phyloP scores from a whole-genome alignment of 1,140 invertebrate species.

The Listronotus bonariensis region DNA sequence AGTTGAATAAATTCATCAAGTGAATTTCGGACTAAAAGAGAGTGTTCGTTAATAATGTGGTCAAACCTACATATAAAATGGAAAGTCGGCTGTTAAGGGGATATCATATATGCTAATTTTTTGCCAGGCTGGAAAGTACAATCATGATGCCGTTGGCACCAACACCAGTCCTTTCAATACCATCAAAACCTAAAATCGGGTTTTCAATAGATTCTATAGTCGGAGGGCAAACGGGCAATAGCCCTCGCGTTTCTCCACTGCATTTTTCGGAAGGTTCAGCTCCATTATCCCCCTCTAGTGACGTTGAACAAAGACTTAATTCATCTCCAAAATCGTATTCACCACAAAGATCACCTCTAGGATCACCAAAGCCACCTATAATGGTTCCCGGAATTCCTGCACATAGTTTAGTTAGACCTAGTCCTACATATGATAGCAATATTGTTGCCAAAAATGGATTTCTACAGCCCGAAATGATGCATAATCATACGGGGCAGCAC shows the following conservation, averaged over 20 bases:
- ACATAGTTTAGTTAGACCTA: conserved; percentile 57
- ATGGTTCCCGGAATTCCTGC: conserved; percentile 60
- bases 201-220: conserved; percentile 96
- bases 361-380: conserved; percentile 56
- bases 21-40: too few species aligned
- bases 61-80: too few species aligned
- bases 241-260: conserved; percentile 51
- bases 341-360: conserved; percentile 44
- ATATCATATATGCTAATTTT: neutral
- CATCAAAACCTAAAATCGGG: conserved; percentile 86
- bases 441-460: conserved; percentile 66
- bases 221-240: conserved; percentile 63
- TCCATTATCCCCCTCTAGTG: conserved; percentile 51
- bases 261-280: conserved; percentile 54
- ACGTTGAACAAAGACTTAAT: conserved; percentile 49
- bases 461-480: conserved; percentile 66
- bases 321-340: conserved; percentile 56
- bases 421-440: conserved; percentile 54
- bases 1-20: too few species aligned
- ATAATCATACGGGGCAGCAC: conserved; percentile 62
- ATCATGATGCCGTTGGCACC: conserved; percentile 90
- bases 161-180: conserved; percentile 80
- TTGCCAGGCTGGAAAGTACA: conserved; percentile 16
- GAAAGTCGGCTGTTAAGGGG: neutral
- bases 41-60: too few species aligned